Percentiles rank a stretch among this genome's conserved stretches.
Conservation (phyloP, 2,888 invertebrate genomes). For the Aspidapion aeneum region DNA sequence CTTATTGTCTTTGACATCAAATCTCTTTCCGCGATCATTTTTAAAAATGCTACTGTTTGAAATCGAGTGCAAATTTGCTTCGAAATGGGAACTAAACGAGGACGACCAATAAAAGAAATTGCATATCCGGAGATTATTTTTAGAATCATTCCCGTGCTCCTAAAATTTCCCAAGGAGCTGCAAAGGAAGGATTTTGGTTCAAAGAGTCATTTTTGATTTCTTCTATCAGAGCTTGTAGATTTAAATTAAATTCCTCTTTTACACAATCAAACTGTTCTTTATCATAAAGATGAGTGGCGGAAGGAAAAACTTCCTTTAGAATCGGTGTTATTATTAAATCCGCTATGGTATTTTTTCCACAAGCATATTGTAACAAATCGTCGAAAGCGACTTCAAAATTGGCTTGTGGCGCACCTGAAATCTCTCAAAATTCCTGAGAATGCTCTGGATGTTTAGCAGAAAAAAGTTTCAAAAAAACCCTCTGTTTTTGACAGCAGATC, state of each 20-base stretch:
- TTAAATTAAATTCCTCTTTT: neutral
- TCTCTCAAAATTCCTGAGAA: neutral
- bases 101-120: neutral
- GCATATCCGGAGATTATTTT: neutral
- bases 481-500: neutral
- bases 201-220: neutral
- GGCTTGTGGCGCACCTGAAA: neutral
- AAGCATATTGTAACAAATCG: neutral
- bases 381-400: neutral
- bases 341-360: neutral
- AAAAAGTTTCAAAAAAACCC: neutral
- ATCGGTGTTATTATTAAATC: neutral
- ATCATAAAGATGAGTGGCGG: neutral
- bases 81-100: neutral
- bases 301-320: neutral
- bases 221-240: neutral
- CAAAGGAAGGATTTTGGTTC: neutral
- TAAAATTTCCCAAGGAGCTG: neutral
- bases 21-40: conserved; percentile 12
- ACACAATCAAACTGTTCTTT: neutral
- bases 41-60: conserved; percentile 8
- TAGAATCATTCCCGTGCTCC: neutral
- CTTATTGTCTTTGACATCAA: conserved; percentile 7
- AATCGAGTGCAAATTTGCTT: neutral
- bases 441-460: neutral